Evolutionary conservation across 2,113 vertebrate genomes (phyloP), one percentile per base, ranked within the genome.

Genomic region (Hippocampus abdominalis): DNA sequence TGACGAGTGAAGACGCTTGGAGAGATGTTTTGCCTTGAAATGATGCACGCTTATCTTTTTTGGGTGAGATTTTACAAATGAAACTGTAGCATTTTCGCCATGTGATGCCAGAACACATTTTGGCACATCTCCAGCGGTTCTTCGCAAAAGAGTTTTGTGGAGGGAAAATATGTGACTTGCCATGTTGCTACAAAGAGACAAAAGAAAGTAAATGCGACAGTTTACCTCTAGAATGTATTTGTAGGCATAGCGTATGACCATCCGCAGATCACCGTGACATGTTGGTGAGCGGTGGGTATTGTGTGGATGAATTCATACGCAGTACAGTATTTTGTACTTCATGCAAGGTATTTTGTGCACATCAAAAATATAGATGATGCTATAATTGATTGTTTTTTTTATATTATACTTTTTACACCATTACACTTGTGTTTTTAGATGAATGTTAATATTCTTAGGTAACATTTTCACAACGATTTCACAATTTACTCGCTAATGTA

Each of bases 11-110:
- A 44, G 64, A 1, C 25, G 13, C 39, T 68, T 48, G 39, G 11
- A 23, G 12, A 20, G 60, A 63, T 20, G 68, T 66, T 59, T 77
- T 86, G 84, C 77, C 83, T 83, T 79, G 13, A 66, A 36, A n/a
- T 59, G 36, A 3, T 71, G 61, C 44, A 23, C 21, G 63, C 10
- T 61, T 15, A 67, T 59, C 11, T 64, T 20, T 27, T 60, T 16
- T 8, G 27, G 53, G 15, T 4, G 11, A 21, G 49, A 42, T 32
- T 32, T 44, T 27, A 8, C 23, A 77, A 69, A 68, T 51, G 4
- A 11, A 59, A 5, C 29, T 64, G 36, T 23, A 13, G 9, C 56
- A 51, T 71, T 64, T 64, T 71, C 39, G 7, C 36, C 10, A n/a
- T 39, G 25, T 57, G 23, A 27, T 44, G 15, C 27, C 57, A 36